Conservation (phyloP, 2,113 vertebrate genomes). For the Cairina moschata region DNA sequence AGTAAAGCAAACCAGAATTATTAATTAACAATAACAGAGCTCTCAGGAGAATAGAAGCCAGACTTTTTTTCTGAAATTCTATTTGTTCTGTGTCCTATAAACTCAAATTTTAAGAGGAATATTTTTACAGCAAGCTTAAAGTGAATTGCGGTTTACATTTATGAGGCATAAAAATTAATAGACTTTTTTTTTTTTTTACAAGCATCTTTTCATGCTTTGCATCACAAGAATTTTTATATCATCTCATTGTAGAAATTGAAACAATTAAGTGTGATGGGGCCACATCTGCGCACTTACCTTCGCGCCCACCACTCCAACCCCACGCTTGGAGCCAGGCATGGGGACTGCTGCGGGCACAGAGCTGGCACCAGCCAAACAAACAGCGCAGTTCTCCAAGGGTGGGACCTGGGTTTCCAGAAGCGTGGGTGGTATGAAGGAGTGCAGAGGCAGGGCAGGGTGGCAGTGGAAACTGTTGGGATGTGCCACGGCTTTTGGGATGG, state of each 20-base stretch:
- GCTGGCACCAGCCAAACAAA: not conserved
- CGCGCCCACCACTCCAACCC: not conserved
- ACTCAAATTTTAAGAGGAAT: slow-evolving; percentile 37
- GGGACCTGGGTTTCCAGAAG: not conserved
- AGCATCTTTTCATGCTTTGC: not conserved
- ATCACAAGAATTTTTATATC: not conserved
- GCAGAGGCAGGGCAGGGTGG: not conserved
- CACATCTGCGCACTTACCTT: not conserved
- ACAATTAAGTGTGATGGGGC: not conserved
- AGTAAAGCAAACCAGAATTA: slow-evolving; percentile 40
- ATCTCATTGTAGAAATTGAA: not conserved
- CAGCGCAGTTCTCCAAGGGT: not conserved
- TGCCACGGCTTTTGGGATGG: not conserved
- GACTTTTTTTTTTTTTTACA: not conserved
- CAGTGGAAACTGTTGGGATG: not conserved
- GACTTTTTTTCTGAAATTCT: not conserved
- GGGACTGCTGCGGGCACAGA: not conserved
- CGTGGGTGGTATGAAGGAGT: not conserved
- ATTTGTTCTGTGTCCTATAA: not conserved
- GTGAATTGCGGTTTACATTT: slow-evolving; percentile 32
- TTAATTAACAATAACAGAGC: slow-evolving; percentile 41
- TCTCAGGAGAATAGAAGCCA: slow-evolving; percentile 31
- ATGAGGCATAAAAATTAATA: slow-evolving; percentile 44
- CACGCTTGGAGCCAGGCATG: not conserved
- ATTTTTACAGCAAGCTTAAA: slow-evolving; percentile 22